phyloP scores from a whole-genome alignment of 2,888 invertebrate genomes.

The Argyresthia goedartella region DNA sequence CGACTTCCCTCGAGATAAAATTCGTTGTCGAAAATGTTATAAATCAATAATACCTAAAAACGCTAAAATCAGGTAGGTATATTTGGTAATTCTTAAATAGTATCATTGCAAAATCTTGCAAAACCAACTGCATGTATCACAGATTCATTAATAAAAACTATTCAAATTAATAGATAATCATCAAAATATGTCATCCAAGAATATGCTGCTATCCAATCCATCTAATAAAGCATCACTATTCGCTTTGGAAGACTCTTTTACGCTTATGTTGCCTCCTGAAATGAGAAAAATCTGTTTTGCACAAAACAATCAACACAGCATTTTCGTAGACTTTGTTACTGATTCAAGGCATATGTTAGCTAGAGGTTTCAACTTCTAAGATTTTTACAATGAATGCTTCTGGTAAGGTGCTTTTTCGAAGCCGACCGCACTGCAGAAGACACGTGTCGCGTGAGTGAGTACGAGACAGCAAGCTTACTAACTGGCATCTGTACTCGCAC shows the following conservation, averaged over 20 bases:
- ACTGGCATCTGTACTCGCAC: too few species aligned
- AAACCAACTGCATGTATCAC: not conserved
- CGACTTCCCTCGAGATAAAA: not conserved
- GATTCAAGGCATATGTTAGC: too few species aligned
- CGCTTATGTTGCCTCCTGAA: conserved; percentile 29
- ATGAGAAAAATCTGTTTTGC: conserved; percentile 18
- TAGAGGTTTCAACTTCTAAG: too few species aligned
- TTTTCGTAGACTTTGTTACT: too few species aligned
- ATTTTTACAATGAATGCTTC: too few species aligned
- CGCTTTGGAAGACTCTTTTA: conserved; percentile 14
- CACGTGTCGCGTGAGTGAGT: too few species aligned
- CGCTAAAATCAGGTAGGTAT: not conserved
- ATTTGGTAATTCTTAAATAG: not conserved
- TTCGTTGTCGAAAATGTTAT: too few species aligned
- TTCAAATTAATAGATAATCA: not conserved
- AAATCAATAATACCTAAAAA: too few species aligned
- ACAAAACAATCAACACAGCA: not conserved
- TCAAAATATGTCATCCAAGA: conserved; percentile 49
- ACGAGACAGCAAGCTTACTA: too few species aligned
- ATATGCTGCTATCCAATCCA: conserved; percentile 41
- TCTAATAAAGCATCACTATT: conserved; percentile 31
- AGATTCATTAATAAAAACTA: not conserved
- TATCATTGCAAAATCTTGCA: too few species aligned
- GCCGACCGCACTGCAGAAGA: too few species aligned
- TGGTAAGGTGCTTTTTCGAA: too few species aligned